These are phyloP conservation scores for Brachionus paranguensis DNA, from an alignment of 1,140 invertebrate genomes.

Conservation along the genomic window DNA sequence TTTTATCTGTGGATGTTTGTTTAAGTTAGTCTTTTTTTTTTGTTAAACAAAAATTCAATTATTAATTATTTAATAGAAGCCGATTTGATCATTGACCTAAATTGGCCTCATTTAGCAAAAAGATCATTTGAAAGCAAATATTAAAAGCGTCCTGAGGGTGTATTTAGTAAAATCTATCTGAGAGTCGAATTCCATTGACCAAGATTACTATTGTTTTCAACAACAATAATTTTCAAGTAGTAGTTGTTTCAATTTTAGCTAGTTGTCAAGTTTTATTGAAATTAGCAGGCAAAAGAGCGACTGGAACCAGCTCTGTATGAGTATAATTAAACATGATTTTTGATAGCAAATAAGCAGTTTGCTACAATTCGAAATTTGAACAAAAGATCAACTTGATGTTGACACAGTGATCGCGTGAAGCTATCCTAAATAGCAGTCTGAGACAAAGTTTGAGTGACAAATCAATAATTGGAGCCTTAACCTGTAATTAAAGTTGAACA, in stretches of 20 bases:
- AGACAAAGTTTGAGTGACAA: not conserved
- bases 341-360: not conserved
- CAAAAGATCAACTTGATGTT: constrained; percentile 10
- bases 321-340: constrained; percentile 17
- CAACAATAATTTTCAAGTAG: not conserved
- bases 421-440: constrained; percentile 11
- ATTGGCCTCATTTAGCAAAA: not conserved
- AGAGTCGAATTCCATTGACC: not conserved
- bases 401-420: constrained; percentile 20
- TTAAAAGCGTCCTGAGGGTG: not conserved
- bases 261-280: not conserved
- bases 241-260: not conserved
- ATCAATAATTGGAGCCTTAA: not conserved
- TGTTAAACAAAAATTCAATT: no score
- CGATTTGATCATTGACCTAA: not conserved
- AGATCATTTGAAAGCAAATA: not conserved
- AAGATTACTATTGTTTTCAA: not conserved
- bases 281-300: not conserved
- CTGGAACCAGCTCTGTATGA: not conserved
- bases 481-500: constrained; percentile 24
- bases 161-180: not conserved
- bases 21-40: no score
- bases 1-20: no score
- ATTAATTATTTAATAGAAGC: not conserved
- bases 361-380: not conserved